Conservation (phyloP, 2,888 invertebrate genomes). For the Globia sparganii region DNA sequence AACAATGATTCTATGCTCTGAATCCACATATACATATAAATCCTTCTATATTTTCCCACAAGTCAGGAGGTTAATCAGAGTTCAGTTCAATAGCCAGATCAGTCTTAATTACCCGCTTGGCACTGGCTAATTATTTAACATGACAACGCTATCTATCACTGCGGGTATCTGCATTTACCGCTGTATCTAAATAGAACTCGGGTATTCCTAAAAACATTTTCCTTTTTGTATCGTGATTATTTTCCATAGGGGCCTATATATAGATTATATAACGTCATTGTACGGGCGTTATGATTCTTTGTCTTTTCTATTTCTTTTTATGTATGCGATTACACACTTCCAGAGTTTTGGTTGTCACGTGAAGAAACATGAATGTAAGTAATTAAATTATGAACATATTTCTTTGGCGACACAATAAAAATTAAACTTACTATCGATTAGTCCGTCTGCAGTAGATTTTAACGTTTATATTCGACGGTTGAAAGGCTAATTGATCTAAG, state of each 20-base stretch:
- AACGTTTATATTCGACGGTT: no score
- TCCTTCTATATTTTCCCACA: conserved; percentile 46
- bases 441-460: conserved; percentile 17
- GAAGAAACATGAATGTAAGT: conserved; percentile 1
- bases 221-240: conserved; percentile 14
- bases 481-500: no score
- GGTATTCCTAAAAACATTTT: conserved; percentile 22
- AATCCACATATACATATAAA: conserved; percentile 37
- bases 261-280: background rate
- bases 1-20: conserved; percentile 51
- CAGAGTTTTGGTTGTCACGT: conserved; percentile 16
- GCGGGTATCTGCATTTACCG: conserved; percentile 19
- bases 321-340: conserved; percentile 23
- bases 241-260: conserved; percentile 27
- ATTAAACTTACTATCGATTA: background rate
- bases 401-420: conserved; percentile 14
- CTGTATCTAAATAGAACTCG: conserved; percentile 27
- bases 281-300: conserved; percentile 1
- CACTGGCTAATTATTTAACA: conserved; percentile 46
- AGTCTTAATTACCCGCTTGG: conserved; percentile 46
- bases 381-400: background rate
- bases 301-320: conserved; percentile 15
- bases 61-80: conserved; percentile 42
- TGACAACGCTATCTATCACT: conserved; percentile 35
- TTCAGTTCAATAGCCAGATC: conserved; percentile 53